phyloP scores from a whole-genome alignment of 2,113 vertebrate genomes.

The Corapipo altera region DNA sequence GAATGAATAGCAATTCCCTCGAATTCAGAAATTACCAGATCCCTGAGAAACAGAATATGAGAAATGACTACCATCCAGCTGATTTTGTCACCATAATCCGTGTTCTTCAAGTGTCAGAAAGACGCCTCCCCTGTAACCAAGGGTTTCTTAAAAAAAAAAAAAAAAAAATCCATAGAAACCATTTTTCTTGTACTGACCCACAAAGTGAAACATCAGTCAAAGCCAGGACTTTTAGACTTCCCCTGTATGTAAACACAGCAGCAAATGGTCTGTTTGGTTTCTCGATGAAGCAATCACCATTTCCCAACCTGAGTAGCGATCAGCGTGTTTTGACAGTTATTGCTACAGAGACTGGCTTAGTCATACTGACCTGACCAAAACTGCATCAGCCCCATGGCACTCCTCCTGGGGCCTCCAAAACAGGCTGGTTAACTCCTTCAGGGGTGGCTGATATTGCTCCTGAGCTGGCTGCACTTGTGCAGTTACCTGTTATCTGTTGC shows the following conservation, averaged over 20 bases:
- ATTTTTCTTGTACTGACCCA: not conserved
- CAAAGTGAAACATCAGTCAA: not conserved
- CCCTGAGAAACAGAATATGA: not conserved
- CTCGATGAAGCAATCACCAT: constrained; percentile 1
- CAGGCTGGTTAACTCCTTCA: not conserved
- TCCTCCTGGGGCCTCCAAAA: not conserved
- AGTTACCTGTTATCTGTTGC: not conserved
- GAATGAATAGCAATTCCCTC: not conserved
- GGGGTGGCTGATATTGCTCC: rapidly evolving
- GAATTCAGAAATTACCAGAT: not conserved
- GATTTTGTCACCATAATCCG: not conserved
- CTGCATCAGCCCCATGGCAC: too few species aligned
- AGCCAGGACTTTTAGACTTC: not conserved
- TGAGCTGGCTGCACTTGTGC: not conserved
- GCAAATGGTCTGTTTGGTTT: not conserved
- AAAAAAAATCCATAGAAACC: not conserved
- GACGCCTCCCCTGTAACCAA: not conserved
- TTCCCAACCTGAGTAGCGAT: not conserved
- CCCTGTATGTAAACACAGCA: not conserved
- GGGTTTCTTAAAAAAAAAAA: not conserved
- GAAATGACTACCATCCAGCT: not conserved
- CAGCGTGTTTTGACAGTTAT: not conserved
- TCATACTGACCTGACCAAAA: not conserved
- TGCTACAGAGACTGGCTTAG: not conserved
- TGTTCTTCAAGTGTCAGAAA: not conserved